Evolutionary conservation across 2,888 invertebrate species (phyloP), one percentile per base, ranked within the genome.

Genomic region (Dasypogon diadema): DNA sequence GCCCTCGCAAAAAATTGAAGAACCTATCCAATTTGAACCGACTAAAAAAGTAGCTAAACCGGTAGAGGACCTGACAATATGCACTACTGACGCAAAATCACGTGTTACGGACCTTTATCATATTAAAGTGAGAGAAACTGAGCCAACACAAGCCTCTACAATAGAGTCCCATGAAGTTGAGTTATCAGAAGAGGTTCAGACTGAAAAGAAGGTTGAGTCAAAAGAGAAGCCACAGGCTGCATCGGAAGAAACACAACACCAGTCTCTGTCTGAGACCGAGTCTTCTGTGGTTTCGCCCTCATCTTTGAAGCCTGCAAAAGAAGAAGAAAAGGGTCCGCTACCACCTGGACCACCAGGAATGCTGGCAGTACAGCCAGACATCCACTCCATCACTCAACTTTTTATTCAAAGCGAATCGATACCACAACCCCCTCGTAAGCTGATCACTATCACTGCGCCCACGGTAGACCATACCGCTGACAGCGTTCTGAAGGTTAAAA

Each of bases 391-490:
- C 2, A 85, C 85, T 0, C 82, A 85, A 76, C 80, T 85, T 1
- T 85, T 86, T 56, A 84, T 86, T 54, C 78, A 83, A 18, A 83
- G 82, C 14, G 86, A 86, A 79, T 78, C 81, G 2, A 60, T 80
- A 12, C 75, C 77, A 16, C 72, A 73, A 4, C 80, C 82, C 0
- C 82, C 83, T 8, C 81, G 81, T 2, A 82, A 83, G 78, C 79
- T 80, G 2, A 81, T 83, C 34, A 82, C 82, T 65, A 81, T 86
- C 30, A 81, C 83, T 1, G 83, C 87, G n/a, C 81, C 85, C 21
- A 86, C 87, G 76, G 85, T 88, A 76, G 87, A 86, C 80, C 80
- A 82, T 10, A 79, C 80, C 21, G 84, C 84, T 4, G 80, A 81
- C 56, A 83, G 85, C 70, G 80, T 82, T 3, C 79, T 86, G 0